A percentile compares a stretch with the other conserved stretches of the same genome.
These are phyloP conservation scores for Eulemur albifrons DNA, from an alignment of 2,797 vertebrate genomes.

Conservation along the genomic window DNA sequence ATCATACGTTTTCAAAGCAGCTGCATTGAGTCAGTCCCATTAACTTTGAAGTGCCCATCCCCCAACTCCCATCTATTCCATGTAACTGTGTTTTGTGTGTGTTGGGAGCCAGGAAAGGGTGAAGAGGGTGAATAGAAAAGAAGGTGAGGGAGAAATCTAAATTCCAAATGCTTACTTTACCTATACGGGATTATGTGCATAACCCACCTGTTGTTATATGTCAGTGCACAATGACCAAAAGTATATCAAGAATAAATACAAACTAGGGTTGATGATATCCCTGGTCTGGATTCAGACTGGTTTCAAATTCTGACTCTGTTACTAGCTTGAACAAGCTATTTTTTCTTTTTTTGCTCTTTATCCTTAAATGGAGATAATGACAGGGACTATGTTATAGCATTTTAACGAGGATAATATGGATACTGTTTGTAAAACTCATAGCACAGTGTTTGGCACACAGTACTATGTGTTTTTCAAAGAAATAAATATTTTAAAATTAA, in stretches of 20 bases:
- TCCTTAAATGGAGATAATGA: background rate
- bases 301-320: background rate
- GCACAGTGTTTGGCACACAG: background rate
- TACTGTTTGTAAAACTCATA: background rate
- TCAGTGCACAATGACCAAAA: background rate
- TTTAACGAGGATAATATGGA: background rate
- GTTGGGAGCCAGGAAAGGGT: rapidly evolving
- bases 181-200: background rate
- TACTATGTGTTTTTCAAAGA: background rate
- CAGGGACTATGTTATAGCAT: background rate
- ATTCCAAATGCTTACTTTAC: background rate
- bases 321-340: background rate
- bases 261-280: background rate
- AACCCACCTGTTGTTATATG: background rate
- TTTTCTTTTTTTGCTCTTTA: background rate
- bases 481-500: background rate
- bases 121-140: background rate
- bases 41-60: background rate
- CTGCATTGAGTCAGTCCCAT: background rate
- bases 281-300: background rate
- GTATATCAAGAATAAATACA: background rate
- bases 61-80: background rate
- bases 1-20: background rate
- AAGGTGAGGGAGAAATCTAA: background rate
- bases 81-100: background rate